Percentiles rank a stretch among this genome's conserved stretches.
phyloP scores from a whole-genome alignment of 2,113 vertebrate genomes.

The Erinaceus europaeus region DNA sequence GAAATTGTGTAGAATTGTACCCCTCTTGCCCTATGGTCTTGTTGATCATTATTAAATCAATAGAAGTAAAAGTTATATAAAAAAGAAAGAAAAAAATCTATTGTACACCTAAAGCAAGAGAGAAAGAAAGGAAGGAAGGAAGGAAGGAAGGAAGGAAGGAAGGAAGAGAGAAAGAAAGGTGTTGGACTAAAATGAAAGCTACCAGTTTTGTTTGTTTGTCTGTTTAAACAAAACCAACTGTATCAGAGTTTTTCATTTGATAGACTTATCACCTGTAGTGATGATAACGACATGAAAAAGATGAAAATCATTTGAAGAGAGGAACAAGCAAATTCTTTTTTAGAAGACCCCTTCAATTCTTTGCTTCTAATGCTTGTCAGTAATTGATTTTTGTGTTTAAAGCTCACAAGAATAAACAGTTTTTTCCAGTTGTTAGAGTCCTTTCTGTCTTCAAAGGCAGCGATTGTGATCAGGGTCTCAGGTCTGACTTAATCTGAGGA shows the following conservation, averaged over 20 bases:
- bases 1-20: no score
- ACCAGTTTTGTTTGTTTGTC: no score
- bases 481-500: neutral
- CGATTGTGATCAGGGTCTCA: neutral
- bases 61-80: no score
- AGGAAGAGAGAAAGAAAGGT: no score
- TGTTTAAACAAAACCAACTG: no score
- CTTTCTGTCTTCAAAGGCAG: neutral
- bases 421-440: conserved; percentile 3
- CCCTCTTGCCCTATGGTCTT: no score
- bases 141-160: no score
- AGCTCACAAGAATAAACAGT: neutral
- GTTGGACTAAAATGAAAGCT: no score
- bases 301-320: neutral
- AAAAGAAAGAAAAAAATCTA: no score
- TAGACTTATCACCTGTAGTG: fast-evolving
- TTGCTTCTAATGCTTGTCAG: neutral
- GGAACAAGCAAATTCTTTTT: neutral
- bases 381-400: conserved; percentile 33
- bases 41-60: no score
- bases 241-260: neutral
- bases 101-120: no score
- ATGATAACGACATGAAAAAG: neutral
- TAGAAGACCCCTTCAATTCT: neutral
- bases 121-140: no score